A percentile compares a stretch with the other conserved stretches of the same genome.
Evolutionary conservation across 2,888 invertebrate genomes (phyloP).

Genomic region (Papilio elwesi): DNA sequence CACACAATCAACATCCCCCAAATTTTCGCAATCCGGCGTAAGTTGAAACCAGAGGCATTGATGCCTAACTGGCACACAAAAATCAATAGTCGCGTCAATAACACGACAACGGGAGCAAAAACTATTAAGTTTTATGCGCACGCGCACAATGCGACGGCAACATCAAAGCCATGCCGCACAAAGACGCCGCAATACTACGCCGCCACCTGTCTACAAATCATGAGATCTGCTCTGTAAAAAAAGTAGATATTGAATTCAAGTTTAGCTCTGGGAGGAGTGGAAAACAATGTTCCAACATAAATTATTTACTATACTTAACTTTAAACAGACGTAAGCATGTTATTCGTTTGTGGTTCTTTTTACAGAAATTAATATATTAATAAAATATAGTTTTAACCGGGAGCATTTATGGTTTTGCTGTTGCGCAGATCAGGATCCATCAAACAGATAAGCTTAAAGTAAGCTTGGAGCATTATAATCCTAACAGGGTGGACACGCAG

Average conservation of each 20-base stretch:
- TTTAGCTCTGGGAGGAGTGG: slow-evolving; percentile 21
- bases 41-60: slow-evolving; percentile 53
- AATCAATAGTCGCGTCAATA: slow-evolving; percentile 63
- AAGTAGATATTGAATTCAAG: slow-evolving; percentile 40
- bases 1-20: slow-evolving; percentile 16
- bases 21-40: slow-evolving; percentile 40
- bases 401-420: too few relatives aligned
- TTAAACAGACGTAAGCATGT: not conserved
- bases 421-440: too few relatives aligned
- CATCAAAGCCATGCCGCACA: slow-evolving; percentile 66
- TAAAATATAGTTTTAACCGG: too few relatives aligned
- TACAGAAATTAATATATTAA: too few relatives aligned
- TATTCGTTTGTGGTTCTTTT: too few relatives aligned
- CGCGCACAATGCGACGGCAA: slow-evolving; percentile 76
- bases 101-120: slow-evolving; percentile 65
- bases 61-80: slow-evolving; percentile 65
- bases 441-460: too few relatives aligned
- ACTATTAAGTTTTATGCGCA: slow-evolving; percentile 60
- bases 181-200: slow-evolving; percentile 73
- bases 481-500: too few relatives aligned
- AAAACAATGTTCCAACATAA: slow-evolving; percentile 16
- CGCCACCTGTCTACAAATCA: slow-evolving; percentile 81
- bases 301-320: not conserved
- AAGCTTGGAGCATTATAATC: too few relatives aligned
- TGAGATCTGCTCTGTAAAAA: slow-evolving; percentile 72